Evolutionary conservation across 1,140 invertebrate genomes (phyloP), one percentile per base, ranked within the genome.

Genomic region (Diploscapter pachys): DNA sequence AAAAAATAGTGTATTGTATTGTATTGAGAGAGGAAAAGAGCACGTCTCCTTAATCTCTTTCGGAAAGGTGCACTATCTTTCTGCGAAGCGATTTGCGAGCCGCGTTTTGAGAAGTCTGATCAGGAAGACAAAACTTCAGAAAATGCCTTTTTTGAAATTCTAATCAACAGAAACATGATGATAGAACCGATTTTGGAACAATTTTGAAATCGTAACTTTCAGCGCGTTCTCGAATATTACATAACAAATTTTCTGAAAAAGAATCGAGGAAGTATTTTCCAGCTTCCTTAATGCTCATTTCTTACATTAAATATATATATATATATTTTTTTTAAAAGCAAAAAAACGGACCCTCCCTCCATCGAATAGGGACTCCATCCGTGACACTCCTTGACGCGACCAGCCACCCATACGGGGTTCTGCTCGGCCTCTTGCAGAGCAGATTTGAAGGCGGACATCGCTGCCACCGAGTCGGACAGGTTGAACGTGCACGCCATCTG

Each of bases 281-380:
- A 31, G 31, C 31, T 31, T 31, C 31, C 31, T 31, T 31, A 31
- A 31, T 9, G 8, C 9, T 11, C 63, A 11, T 68, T 52, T 68
- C 6, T 5, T 55, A 57, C 51, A 55, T 11, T 59, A 49, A 78
- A 56, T 72, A 48, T 65, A 5, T 4, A 63, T 9, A 31, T 31
- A 31, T 31, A 31, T 31, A 0, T 31, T 31, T 31, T 31, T 31
- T 51, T 65, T 4, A 59, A n/a, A 55, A 49, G 13, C 75, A 53
- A 11, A 52, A 11, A 71, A 71, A n/a, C 78, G 56, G 69, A 81
- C 81, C 82, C 82, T 71, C 82, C 82, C 61, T 84, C 80, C 62
- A 78, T 75, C 4, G 77, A 72, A 63, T 83, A 83, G 5, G 82
- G 82, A 70, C 82, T 84, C 82, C 82, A 83, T 4, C 82, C 54